Conservation (phyloP, 2,888 invertebrate species). For the Drosophila formosana region DNA sequence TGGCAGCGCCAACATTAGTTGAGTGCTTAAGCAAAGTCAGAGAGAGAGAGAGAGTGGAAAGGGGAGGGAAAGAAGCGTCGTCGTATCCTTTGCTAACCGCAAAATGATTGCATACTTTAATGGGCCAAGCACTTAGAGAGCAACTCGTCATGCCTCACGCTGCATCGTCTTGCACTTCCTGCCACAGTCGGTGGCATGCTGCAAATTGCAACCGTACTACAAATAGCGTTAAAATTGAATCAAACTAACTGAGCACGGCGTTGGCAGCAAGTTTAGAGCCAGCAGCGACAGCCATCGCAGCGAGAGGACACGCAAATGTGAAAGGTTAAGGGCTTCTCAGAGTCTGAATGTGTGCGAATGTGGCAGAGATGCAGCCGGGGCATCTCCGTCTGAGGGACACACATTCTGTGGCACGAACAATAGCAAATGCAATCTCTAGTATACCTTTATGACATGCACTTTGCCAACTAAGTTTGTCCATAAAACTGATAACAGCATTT, state of each 20-base stretch:
- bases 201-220: conserved; percentile 61
- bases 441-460: conserved; percentile 4
- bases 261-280: conserved; percentile 12
- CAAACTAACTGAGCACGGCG: conserved; percentile 61
- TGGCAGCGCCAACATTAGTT: conserved; percentile 15
- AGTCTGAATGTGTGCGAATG: conserved; percentile 18
- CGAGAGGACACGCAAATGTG: conserved; percentile 59
- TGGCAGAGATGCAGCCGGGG: conserved; percentile 28
- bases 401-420: conserved; percentile 25
- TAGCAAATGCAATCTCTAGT: conserved; percentile 2
- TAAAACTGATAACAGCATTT: conserved; percentile 7
- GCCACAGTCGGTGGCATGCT: conserved; percentile 34
- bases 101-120: conserved; percentile 80
- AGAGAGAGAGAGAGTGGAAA: background rate
- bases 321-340: conserved; percentile 63
- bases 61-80: background rate
- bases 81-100: conserved; percentile 49
- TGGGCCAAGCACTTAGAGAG: conserved; percentile 72
- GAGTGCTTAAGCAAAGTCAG: conserved; percentile 11
- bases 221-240: conserved; percentile 70
- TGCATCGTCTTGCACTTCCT: background rate
- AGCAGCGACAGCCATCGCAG: background rate
- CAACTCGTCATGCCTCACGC: conserved; percentile 20
- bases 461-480: conserved; percentile 12
- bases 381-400: conserved; percentile 12